Evolutionary conservation across 2,797 vertebrate genomes (phyloP).

Genomic region (Rhynchonycteris naso): DNA sequence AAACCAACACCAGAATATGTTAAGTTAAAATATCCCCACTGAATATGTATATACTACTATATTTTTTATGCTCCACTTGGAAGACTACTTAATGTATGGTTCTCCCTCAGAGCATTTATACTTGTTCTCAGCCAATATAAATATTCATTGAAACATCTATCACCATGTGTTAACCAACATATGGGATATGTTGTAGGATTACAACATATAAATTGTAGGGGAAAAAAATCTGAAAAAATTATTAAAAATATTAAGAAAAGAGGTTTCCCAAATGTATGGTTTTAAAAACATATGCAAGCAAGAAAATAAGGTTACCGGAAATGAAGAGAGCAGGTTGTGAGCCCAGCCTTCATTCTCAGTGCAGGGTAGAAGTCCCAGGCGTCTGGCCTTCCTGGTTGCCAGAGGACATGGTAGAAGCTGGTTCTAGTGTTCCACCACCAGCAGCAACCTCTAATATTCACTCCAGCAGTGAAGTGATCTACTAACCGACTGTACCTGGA

Average conservation of each 20-base stretch:
- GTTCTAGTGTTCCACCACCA: neutral
- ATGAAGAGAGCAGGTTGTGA: neutral
- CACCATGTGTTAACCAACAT: neutral
- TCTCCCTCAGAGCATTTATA: neutral
- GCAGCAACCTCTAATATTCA: neutral
- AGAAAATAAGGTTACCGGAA: slow-evolving; percentile 61
- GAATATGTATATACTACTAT: neutral
- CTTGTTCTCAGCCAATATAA: slow-evolving; percentile 44
- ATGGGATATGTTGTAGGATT: neutral
- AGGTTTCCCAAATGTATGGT: neutral
- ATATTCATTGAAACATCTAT: neutral
- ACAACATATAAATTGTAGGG: neutral
- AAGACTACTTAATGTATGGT: neutral
- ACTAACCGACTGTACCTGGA: slow-evolving; percentile 5
- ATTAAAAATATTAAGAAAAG: slow-evolving; percentile 9
- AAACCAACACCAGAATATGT: neutral
- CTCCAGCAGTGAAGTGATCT: slow-evolving; percentile 23
- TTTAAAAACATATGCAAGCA: neutral
- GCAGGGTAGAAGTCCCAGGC: neutral
- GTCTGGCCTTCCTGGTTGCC: neutral
- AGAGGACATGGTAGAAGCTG: neutral
- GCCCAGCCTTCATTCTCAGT: neutral
- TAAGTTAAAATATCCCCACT: neutral
- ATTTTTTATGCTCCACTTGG: neutral
- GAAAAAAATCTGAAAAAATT: neutral